phyloP scores from a whole-genome alignment of 2,797 vertebrate species.

The Furcifer pardalis region DNA sequence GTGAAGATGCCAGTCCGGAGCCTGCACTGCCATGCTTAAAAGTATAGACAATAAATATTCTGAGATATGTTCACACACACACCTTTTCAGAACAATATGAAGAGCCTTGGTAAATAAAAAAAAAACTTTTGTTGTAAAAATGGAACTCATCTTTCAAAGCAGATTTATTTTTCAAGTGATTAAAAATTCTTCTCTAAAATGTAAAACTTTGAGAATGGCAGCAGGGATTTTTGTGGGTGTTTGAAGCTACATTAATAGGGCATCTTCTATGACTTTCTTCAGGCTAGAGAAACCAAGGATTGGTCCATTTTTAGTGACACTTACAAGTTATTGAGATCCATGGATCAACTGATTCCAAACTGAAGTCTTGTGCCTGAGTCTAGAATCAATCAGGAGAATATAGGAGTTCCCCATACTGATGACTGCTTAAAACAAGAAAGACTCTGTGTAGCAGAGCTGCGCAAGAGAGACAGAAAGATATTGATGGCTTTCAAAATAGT shows the following conservation, averaged over 20 bases:
- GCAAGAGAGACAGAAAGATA: neutral
- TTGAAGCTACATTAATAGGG: neutral
- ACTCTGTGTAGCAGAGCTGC: neutral
- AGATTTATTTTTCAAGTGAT: neutral
- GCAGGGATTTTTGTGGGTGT: neutral
- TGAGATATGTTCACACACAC: neutral
- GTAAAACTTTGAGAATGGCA: no score
- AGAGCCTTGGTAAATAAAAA: neutral
- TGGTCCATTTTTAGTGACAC: neutral
- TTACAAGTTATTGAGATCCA: neutral
- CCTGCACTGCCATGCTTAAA: neutral
- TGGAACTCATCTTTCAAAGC: neutral
- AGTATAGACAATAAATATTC: conserved; percentile 2
- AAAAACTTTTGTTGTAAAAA: neutral
- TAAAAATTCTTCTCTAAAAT: neutral
- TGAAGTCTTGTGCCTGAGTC: neutral
- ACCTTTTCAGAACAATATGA: neutral
- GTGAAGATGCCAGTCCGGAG: conserved; percentile 8
- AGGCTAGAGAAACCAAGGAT: neutral
- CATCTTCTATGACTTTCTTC: neutral
- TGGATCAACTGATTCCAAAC: neutral
- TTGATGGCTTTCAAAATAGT: neutral
- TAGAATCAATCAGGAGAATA: neutral
- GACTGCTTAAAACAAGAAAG: neutral
- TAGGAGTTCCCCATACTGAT: neutral